Conservation (phyloP, 2,113 vertebrate genomes). For the Hydropotes inermis region DNA sequence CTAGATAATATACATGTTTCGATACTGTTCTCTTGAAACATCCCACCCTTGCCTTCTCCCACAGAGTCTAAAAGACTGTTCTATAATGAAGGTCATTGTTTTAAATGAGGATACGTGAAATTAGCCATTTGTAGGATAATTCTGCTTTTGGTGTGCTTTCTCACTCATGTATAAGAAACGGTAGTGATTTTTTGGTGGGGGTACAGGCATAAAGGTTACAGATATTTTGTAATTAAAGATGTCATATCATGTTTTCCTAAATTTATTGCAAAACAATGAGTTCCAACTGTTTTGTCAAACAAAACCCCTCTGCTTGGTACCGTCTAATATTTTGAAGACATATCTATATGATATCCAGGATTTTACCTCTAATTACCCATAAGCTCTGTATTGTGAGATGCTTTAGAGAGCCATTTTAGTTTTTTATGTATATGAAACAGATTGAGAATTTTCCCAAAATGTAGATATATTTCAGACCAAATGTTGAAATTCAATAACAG, state of each 20-base stretch:
- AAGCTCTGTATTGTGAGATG: neutral
- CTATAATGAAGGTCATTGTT: neutral
- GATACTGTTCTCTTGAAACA: no score
- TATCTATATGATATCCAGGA: neutral
- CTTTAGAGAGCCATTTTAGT: neutral
- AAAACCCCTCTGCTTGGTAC: neutral
- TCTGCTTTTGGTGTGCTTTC: neutral
- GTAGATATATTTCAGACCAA: neutral
- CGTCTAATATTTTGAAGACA: neutral
- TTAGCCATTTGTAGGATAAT: neutral
- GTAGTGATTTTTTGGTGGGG: neutral
- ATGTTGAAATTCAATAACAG: neutral
- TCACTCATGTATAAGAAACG: neutral
- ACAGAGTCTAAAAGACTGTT: no score
- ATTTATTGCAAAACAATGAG: neutral
- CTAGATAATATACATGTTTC: no score
- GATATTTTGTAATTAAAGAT: neutral
- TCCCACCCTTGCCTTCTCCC: no score
- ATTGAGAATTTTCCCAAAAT: neutral
- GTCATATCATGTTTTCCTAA: neutral
- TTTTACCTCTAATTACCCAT: neutral
- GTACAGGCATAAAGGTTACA: neutral
- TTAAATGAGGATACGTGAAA: neutral
- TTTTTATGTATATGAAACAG: neutral
- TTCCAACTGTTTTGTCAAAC: neutral